Conservation (phyloP, 2,797 vertebrate genomes). For the Urocyon cinereoargenteus region DNA sequence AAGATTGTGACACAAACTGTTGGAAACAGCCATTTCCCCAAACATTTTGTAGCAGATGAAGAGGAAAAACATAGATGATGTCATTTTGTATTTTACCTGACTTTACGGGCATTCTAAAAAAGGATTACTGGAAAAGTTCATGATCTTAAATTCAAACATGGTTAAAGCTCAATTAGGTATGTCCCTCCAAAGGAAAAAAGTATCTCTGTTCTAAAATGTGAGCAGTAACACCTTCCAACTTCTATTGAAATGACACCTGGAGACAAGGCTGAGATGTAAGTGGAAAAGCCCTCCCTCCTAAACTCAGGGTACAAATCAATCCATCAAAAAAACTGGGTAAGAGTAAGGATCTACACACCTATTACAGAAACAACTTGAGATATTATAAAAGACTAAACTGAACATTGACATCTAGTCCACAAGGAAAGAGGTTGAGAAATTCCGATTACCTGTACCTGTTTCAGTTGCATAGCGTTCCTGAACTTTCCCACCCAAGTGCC, state of each 20-base stretch:
- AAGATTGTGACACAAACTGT: neutral
- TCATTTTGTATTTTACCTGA: neutral
- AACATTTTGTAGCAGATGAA: slow-evolving; percentile 68
- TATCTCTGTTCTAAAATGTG: neutral
- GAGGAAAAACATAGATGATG: slow-evolving; percentile 46
- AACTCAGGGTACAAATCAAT: neutral
- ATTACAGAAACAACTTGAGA: neutral
- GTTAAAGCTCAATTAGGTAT: neutral
- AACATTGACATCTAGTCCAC: neutral
- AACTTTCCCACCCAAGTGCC: neutral
- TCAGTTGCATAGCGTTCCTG: neutral
- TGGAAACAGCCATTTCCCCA: slow-evolving; percentile 17
- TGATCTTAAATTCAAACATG: neutral
- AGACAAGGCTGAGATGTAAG: neutral
- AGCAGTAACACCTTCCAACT: neutral
- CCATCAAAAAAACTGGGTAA: neutral
- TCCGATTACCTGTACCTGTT: neutral
- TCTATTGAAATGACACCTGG: neutral
- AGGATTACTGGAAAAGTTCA: neutral
- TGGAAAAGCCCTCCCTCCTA: neutral
- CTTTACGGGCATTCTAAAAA: neutral
- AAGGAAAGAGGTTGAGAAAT: neutral
- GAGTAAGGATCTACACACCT: neutral
- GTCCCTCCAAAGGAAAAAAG: neutral
- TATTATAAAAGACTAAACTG: neutral